These are phyloP conservation scores for Teinopalpus imperialis DNA, from an alignment of 2,888 invertebrate genomes.

Conservation along the genomic window DNA sequence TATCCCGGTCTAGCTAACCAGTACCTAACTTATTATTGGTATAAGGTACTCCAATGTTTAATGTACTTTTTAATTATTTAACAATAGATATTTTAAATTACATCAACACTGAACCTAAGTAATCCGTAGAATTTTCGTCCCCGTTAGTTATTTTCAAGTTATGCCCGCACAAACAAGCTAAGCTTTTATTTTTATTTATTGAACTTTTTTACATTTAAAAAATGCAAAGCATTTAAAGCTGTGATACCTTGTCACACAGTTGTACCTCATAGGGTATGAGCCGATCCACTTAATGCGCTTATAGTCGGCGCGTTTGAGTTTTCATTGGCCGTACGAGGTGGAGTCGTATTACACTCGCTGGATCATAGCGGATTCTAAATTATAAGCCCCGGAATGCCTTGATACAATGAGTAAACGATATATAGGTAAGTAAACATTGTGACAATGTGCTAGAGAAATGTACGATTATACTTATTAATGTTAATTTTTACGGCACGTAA, in stretches of 20 bases:
- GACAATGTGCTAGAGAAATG: conserved; percentile 7
- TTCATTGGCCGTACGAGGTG: conserved; percentile 42
- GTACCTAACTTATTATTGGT: no score
- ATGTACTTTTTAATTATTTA: no score
- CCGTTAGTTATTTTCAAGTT: no score
- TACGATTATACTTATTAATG: neutral
- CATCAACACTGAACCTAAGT: no score
- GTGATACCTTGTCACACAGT: conserved; percentile 31
- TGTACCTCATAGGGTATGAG: conserved; percentile 42
- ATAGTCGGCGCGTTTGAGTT: conserved; percentile 64
- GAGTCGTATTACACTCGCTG: conserved; percentile 44
- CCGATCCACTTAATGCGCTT: conserved; percentile 65
- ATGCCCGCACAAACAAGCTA: no score
- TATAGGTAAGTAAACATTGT: conserved; percentile 18
- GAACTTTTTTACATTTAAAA: neutral
- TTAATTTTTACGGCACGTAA: no score
- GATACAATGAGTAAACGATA: conserved; percentile 11
- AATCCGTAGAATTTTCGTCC: no score
- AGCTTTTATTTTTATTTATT: conserved; percentile 11
- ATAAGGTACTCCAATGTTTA: no score
- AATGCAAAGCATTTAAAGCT: conserved; percentile 14
- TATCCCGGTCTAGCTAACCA: no score
- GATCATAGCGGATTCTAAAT: conserved; percentile 24
- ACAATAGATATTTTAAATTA: no score
- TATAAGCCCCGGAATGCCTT: conserved; percentile 26